Conservation (phyloP, 2,888 invertebrate genomes). For the Tipula lateralis region DNA sequence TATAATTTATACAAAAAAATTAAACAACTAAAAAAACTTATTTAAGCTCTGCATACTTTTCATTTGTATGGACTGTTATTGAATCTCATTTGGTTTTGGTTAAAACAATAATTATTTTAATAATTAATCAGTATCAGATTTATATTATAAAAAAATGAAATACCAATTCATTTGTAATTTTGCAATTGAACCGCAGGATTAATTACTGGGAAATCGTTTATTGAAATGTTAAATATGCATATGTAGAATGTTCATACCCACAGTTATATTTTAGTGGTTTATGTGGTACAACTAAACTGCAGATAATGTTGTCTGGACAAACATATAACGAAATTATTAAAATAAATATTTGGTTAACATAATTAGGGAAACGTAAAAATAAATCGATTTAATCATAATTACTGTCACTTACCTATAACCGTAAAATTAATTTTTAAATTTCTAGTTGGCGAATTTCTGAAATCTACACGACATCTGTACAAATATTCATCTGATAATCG, state of each 20-base stretch:
- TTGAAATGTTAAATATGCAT: neutral
- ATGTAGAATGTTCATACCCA: neutral
- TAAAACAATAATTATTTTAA: neutral
- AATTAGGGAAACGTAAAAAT: neutral
- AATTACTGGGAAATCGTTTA: neutral
- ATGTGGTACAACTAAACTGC: neutral
- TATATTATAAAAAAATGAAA: neutral
- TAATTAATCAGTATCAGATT: neutral
- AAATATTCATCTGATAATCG: slow-evolving; percentile 61
- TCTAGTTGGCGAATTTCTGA: slow-evolving; percentile 66
- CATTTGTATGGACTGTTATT: too few species aligned
- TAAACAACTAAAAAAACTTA: too few species aligned
- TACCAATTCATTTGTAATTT: neutral
- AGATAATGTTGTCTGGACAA: neutral
- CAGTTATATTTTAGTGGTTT: neutral
- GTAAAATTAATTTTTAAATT: slow-evolving; percentile 70
- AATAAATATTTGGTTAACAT: neutral
- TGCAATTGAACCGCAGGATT: neutral
- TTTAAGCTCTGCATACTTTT: too few species aligned
- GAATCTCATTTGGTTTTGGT: neutral
- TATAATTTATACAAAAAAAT: too few species aligned
- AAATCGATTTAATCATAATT: neutral
- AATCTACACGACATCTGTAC: slow-evolving; percentile 69
- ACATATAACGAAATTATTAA: neutral
- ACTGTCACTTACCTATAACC: slow-evolving; percentile 62